Base-by-base conservation (phyloP, 2,113 vertebrate genomes). In the Aspidoscelis tigris region DNA sequence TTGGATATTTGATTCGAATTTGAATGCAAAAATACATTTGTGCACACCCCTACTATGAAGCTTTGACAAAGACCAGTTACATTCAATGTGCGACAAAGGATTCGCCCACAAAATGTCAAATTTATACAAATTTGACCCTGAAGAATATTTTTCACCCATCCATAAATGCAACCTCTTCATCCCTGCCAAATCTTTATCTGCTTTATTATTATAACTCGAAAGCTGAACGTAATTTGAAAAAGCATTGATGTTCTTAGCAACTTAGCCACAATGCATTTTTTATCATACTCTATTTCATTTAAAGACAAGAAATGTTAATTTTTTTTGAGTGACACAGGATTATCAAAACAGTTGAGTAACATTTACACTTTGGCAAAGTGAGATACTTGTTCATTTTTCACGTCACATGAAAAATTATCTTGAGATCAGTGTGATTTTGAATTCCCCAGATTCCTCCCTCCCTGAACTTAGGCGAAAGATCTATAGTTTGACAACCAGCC, bases 261-360 rank as follows among this genome's bases (percentile, higher is more conserved):
- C 88, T 94, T 90, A 93, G 88, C 92, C 95, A 93, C 92, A 89
- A 95, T 94, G 66, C 79, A 85, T 88, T 84, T 91, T 84, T 86
- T 88, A 83, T 91, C 88, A 78, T 5, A 24, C 24, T 24, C 16
- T 16, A 8, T 12, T 20, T 77, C 80, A 93, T 93, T 95, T 93
- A 86, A 87, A 92, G 77, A 91, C 72, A 41, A 92, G 47, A 50
- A 50, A 50, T 50, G 5, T 5, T 50, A 50, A 50, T 50, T 50
- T 50, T 50, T 33, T 50, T 9, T 9, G 8, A 92, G 78, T 89
- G 92, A 90, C 87, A 90, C 79, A 84, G 84, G 39, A 91, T 93
- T 88, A 95, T 88, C 82, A 93, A 90, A 93, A 84, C 26, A 64
- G 75, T 72, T 84, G 84, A 76, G 88, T 93, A 83, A 85, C 89